A percentile compares a stretch with the other conserved stretches of the same genome.
These are phyloP conservation scores for Saguinus imperator DNA, from an alignment of 2,113 vertebrate genomes.

Conservation along the genomic window DNA sequence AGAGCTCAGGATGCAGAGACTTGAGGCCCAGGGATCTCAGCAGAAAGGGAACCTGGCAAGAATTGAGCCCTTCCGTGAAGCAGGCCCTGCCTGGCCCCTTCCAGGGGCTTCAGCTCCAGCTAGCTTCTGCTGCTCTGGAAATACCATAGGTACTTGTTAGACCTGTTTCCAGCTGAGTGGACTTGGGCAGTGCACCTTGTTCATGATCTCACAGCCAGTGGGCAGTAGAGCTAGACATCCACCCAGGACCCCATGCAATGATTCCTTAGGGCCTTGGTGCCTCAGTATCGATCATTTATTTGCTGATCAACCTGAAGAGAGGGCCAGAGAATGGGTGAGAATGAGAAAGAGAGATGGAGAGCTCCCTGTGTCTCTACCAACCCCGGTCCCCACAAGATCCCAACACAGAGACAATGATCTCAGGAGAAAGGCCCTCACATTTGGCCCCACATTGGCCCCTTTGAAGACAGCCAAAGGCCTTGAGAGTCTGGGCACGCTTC, in stretches of 20 bases:
- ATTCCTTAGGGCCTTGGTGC: background rate
- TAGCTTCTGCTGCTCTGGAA: background rate
- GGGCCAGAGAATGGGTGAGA: background rate
- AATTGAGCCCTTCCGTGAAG: background rate
- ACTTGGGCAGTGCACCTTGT: fast-evolving
- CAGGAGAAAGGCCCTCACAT: background rate
- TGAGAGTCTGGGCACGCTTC: fast-evolving
- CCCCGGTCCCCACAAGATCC: background rate
- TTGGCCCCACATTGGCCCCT: fast-evolving
- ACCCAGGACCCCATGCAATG: background rate
- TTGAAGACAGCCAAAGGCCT: background rate
- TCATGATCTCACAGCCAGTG: fast-evolving
- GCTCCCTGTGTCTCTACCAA: background rate
- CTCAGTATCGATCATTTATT: background rate
- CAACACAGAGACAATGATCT: background rate
- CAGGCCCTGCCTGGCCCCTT: background rate
- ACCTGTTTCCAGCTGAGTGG: background rate
- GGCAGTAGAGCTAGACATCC: background rate
- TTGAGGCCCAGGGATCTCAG: background rate
- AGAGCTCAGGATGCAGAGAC: background rate
- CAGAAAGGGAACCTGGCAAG: background rate
- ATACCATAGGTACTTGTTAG: background rate
- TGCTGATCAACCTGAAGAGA: background rate
- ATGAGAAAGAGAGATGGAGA: background rate
- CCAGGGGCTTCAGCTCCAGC: background rate